Base-by-base conservation (phyloP, 2,888 invertebrate species). In the Sarcophaga variegata region DNA sequence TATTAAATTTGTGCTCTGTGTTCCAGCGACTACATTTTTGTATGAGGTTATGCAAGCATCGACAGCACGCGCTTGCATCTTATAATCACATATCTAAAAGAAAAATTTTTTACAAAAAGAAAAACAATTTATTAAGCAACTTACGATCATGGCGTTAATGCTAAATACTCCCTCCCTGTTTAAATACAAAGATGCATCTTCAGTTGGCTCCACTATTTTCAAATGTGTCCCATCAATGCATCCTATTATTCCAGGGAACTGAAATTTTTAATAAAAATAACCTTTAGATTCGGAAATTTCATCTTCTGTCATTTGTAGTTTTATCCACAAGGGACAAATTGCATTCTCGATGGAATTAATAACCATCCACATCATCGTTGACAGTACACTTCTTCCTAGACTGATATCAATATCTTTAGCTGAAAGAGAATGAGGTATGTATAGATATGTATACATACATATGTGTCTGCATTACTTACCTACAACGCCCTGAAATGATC, bases 1-100 rank as follows among this genome's bases (percentile, higher is more conserved):
- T 20, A 27, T 77, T 81, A 25, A 84, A 84, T 25, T 8, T 12
- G 22, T 63, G 66, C 54, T 80, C 12, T 63, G 6, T 3, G 59
- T 72, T 70, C 49, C 25, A 8, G 62, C n/a, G n/a, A 6, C 22
- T 14, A 62, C 25, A 17, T 27, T 69, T 45, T 71, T 77, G 45
- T 67, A 81, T 1, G 78, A 78, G 2, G 78, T 78, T 20, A 78
- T 27, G 60, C 3, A 25, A 25, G 25, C 25, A 25, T 25, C 25
- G 3, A 25, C 25, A 25, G 25, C 25, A 25, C 25, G 25, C 25
- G 3, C 25, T 25, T 25, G 25, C 25, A 25, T 25, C 25, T 25
- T 25, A 25, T 25, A 25, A 25, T 25, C 25, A 25, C 25, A 25
- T 25, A 25, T 25, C 25, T 25, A 25, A 25, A 25, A 25, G 25